Evolutionary conservation across 2,888 invertebrate species (phyloP), one percentile per base, ranked within the genome.

Genomic region (Diarsia dahlii): DNA sequence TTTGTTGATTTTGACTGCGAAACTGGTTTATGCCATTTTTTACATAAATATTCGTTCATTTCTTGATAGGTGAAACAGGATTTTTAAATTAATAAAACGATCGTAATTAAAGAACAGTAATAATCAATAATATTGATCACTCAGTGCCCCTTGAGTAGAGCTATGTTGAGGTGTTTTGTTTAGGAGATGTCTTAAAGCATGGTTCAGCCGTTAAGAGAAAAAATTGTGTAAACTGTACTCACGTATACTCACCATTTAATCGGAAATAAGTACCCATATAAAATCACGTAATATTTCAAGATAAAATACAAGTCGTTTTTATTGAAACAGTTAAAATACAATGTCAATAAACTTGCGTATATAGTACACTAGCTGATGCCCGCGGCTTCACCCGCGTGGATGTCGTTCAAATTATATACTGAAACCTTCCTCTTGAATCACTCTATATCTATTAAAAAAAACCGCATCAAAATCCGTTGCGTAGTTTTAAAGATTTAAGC

Each of bases 161-260:
- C 28, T 28, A 18, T 28, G 58, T 4, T 2, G 18, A 64, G 18
- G 15, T 34, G 1, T 71, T 52, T 71, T 52, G 4, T 1, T 23
- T 28, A 71, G 9, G 5, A 67, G 13, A 20, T 4, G 50, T 23
- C 15, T 20, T 4, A 39, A 4, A 20, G 20, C 10, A 4, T n/a
- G n/a, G 45, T 63, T n/a, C 45, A 10, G 20, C 23, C 6, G 39
- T 34, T 23, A 1, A n/a, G 23, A 2, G 12, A 65, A 34, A 50
- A 68, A 13, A n/a, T 34, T 34, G 20, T 69, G 45, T n/a, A 23
- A 70, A 69, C 68, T 45, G 15, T 10, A 69, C 10, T 20, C 5
- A 70, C n/a, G n/a, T n/a, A 58, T 46, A 56, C 56, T 12, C 15
- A 34, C 13, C 28, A 46, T 71, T 71, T 34, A 72, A 70, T 12